Evolutionary conservation across 2,113 vertebrate species (phyloP).

Genomic region (Emydura subglobosa): DNA sequence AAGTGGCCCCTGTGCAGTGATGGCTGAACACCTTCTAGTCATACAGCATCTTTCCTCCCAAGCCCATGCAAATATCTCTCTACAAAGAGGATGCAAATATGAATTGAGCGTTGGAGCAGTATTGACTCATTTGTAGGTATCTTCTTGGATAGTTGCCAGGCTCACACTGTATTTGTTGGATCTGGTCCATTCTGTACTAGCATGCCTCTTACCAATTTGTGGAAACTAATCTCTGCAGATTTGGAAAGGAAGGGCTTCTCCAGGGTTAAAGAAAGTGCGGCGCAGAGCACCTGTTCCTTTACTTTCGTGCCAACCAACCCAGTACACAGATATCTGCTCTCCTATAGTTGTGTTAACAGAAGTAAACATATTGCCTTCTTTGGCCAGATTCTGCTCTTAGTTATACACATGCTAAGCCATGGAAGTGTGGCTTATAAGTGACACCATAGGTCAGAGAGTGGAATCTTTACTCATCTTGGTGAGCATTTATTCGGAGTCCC

Average conservation of each 20-base stretch:
- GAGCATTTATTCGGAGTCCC: neutral
- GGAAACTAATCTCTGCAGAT: neutral
- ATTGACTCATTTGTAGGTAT: neutral
- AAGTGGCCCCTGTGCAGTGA: neutral
- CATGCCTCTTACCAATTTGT: neutral
- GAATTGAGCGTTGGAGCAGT: neutral
- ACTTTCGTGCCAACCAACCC: neutral
- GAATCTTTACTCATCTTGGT: neutral
- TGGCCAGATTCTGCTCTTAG: fast-evolving
- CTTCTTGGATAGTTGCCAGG: neutral
- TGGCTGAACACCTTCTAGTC: fast-evolving
- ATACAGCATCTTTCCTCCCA: neutral
- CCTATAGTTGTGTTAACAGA: neutral
- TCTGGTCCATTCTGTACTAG: neutral
- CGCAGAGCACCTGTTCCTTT: neutral
- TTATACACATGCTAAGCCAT: neutral
- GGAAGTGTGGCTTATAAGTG: neutral
- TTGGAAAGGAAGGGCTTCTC: neutral
- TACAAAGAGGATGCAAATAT: neutral
- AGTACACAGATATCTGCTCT: neutral
- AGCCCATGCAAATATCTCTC: neutral
- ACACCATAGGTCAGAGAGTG: neutral
- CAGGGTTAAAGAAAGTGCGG: neutral
- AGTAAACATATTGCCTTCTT: neutral
- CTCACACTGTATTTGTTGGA: neutral